Conservation (phyloP, 2,888 invertebrate genomes). For the Drosophila leonis region DNA sequence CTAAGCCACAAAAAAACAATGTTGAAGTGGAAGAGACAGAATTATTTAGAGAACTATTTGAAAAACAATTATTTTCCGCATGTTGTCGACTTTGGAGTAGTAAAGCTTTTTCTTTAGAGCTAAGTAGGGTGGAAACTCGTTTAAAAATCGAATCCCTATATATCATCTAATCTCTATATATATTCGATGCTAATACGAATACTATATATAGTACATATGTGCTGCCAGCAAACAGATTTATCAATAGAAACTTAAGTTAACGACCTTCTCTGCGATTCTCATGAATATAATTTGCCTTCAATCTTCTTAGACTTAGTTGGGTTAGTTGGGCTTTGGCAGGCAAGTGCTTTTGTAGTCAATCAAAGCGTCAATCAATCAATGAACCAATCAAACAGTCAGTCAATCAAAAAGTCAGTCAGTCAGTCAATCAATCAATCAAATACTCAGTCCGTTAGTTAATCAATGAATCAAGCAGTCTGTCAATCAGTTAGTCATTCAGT, state of each 20-base stretch:
- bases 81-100: too few relatives aligned
- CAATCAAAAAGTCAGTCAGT: not conserved
- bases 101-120: too few relatives aligned
- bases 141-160: not conserved
- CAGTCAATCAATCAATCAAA: not conserved
- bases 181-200: too few relatives aligned
- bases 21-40: too few relatives aligned
- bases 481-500: not conserved
- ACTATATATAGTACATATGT: too few relatives aligned
- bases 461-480: not conserved
- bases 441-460: not conserved
- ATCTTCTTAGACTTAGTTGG: too few relatives aligned
- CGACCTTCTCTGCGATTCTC: not conserved
- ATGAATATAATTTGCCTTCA: not conserved
- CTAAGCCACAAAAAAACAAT: not conserved
- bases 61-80: too few relatives aligned
- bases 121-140: not conserved
- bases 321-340: too few relatives aligned
- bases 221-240: too few relatives aligned
- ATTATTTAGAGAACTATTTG: too few relatives aligned
- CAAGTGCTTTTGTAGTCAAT: not conserved
- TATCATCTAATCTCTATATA: too few relatives aligned
- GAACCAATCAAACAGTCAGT: not conserved
- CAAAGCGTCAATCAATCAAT: not conserved
- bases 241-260: too few relatives aligned